Evolutionary conservation across 2,113 vertebrate species (phyloP), one percentile per base, ranked within the genome.

Genomic region (Ailurus styani): DNA sequence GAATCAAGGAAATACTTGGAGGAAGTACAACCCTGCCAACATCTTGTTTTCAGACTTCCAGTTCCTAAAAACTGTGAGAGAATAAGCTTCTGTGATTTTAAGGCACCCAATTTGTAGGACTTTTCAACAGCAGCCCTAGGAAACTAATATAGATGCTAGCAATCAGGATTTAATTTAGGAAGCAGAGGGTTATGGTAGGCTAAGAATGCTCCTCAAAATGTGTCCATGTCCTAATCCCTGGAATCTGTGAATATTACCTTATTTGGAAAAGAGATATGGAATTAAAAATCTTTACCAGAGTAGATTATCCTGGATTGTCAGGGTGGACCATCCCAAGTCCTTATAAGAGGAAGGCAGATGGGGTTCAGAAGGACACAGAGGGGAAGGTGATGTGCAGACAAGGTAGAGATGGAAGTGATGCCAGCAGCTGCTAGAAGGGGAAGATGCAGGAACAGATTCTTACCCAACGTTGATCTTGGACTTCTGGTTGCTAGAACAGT

Each of bases 21-120:
- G 13, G n/a, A 20, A 82, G 5, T 13, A 23, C 1, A 0, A 7
- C 45, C 27, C 42, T 55, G 1, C 37, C 47, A 6, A 84, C 7
- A 31, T 5, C 37, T 72, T 40, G 34, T 13, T 78, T 55, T 78
- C 52, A 37, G 47, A 55, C 4, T 10, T 86, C 27, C 8, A 47
- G 31, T 3, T 3, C 27, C 78, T 34, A 4, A 14, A 6, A 68
- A 31, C 18, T 42, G 11, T 9, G 6, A 77, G 15, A 14, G 34
- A 57, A 79, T 34, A 42, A 37, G 40, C 55, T 14, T 64, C 34
- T 50, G 7, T 52, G 18, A 29, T 17, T 88, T 78, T 23, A 37
- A 92, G 15, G 13, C 13, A 40, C 5, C 25, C 14, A 13, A 4
- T 72, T 37, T 40, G 25, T n/a, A 17, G 5, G 9, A 42, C 2